phyloP scores from a whole-genome alignment of 2,113 vertebrate species.

The Chaetops frenatus region DNA sequence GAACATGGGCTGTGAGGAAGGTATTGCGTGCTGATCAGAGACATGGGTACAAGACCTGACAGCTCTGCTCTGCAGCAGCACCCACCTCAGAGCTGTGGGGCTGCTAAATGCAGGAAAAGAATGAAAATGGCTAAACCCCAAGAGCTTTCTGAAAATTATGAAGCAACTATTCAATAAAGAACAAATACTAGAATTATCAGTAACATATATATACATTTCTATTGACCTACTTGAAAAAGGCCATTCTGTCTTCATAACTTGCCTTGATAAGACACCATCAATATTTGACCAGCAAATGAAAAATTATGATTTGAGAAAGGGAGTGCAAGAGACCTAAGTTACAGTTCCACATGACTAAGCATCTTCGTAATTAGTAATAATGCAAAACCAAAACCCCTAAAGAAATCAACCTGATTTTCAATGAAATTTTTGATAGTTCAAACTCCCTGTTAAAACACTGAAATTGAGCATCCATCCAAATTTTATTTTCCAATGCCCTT shows the following conservation, averaged over 20 bases:
- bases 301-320: neutral
- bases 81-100: neutral
- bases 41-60: neutral
- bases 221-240: neutral
- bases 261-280: neutral
- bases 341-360: neutral
- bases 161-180: neutral
- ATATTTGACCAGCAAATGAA: neutral
- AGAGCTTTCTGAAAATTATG: neutral
- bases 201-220: neutral
- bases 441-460: neutral
- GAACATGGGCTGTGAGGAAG: neutral
- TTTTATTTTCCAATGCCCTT: neutral
- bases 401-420: rapidly evolving
- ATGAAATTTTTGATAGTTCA: neutral
- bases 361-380: neutral
- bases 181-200: neutral
- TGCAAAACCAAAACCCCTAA: neutral
- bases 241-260: neutral
- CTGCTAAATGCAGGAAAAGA: neutral
- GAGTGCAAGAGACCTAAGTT: neutral
- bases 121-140: neutral
- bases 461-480: neutral
- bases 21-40: neutral
- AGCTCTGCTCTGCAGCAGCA: neutral